phyloP scores from a whole-genome alignment of 2,113 vertebrate genomes.

The Corynorhinus townsendii region DNA sequence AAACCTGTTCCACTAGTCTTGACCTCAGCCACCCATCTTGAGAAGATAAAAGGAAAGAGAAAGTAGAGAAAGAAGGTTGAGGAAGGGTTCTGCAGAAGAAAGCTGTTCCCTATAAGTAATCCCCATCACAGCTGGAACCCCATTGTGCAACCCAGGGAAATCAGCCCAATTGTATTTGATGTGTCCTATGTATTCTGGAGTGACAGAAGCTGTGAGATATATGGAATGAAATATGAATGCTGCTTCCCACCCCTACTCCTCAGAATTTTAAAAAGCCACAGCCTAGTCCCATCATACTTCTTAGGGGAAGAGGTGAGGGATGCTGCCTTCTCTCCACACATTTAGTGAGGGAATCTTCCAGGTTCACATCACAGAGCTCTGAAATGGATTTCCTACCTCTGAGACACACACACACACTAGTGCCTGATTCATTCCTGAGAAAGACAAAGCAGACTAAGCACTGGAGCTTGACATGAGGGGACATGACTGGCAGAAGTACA shows the following conservation, averaged over 20 bases:
- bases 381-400: neutral
- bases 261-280: neutral
- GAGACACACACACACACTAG: neutral
- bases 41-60: neutral
- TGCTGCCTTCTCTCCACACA: neutral
- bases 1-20: neutral
- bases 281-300: neutral
- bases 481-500: neutral
- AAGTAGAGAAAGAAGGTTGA: neutral
- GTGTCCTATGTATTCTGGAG: neutral
- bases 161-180: neutral
- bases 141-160: neutral
- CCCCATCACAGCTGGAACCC: neutral
- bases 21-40: neutral
- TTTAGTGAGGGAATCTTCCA: neutral
- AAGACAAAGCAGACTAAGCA: neutral
- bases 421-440: neutral
- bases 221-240: neutral
- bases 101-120: neutral
- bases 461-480: neutral
- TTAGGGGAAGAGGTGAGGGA: neutral
- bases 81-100: neutral
- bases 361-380: neutral
- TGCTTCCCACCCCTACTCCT: neutral
- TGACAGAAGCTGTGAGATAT: neutral